Conservation (phyloP, 1,140 invertebrate genomes). For the Aradophagus sp. region DNA sequence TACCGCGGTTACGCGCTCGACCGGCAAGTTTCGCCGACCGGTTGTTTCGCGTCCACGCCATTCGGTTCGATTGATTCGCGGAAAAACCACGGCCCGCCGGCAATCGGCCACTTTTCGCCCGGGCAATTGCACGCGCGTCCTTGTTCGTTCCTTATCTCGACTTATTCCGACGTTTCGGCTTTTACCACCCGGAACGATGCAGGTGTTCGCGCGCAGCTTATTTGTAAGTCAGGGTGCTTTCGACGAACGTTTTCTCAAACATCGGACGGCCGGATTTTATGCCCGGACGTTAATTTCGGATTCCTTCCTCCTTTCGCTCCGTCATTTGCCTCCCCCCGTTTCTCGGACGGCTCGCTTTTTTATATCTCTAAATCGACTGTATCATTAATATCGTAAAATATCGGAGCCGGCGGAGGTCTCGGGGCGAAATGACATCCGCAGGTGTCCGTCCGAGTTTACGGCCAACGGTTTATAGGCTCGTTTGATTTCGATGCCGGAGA, state of each 20-base stretch:
- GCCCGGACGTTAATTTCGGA: conserved; percentile 28
- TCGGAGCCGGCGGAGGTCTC: conserved; percentile 1
- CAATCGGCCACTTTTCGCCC: too few species aligned
- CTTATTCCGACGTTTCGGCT: conserved; percentile 39
- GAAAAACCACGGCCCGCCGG: too few species aligned
- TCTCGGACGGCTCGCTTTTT: conserved; percentile 4
- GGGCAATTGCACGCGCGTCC: too few species aligned
- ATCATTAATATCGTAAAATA: conserved; percentile 38
- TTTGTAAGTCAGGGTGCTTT: conserved; percentile 43
- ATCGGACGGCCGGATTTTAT: conserved; percentile 38
- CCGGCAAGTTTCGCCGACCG: too few species aligned
- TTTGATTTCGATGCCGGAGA: conserved; percentile 18
- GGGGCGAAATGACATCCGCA: conserved; percentile 32
- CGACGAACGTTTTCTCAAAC: conserved; percentile 40
- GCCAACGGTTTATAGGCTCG: conserved; percentile 27
- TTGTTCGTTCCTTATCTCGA: too few species aligned
- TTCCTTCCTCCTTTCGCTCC: too few species aligned
- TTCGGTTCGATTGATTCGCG: background rate
- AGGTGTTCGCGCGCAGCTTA: conserved; percentile 42
- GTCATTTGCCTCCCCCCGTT: too few species aligned
- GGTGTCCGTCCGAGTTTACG: conserved; percentile 29
- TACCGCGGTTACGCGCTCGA: conserved; percentile 44
- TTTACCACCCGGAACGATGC: conserved; percentile 39
- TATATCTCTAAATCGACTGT: conserved; percentile 12
- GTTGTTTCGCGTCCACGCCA: too few species aligned